Evolutionary conservation across 1,140 invertebrate species (phyloP), one percentile per base, ranked within the genome.

Genomic region (Heliconius hewitsoni): DNA sequence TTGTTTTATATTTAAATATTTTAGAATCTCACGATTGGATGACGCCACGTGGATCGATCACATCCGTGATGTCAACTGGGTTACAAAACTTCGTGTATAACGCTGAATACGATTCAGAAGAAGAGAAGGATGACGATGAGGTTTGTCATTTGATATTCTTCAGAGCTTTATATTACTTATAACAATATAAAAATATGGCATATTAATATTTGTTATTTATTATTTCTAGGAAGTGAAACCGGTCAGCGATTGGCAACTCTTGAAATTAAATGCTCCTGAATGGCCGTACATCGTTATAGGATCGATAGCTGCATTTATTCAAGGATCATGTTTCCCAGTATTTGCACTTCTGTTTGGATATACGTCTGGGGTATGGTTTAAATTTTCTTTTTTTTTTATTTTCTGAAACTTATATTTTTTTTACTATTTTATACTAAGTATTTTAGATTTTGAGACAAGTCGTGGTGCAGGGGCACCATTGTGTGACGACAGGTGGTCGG

Each of bases 311-410:
- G 96, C 98, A 3, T 94, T 96, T 1, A 89, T 97, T 16, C 96
- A 97, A 82, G 98, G 98, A 18, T 95, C 96, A 4, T 96, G 96
- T 46, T 97, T 98, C 81, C 98, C 98, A 2, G 94, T 96, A 0
- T 98, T 98, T 94, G 97, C 98, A 0, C 94, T 99, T 9, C 92
- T 98, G 1, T 98, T 99, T 84, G 97, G 98, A 72, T 97, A 98
- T 90, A 96, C 98, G 79, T 95, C 97, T 80, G 96, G 96, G 73
- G 97, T 97, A 93, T 92, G 94, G 88, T 73, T 71, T 19, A 5
- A 19, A 3, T 71, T 71, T 71, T 6, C 34, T 37, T 37, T 37
- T 30, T 71, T 9, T 71, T 71, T 16, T n/a, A 71, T 11, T 71
- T 57, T 23, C 39, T 42, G 2, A 42, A 42, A 42, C 11, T 11